These are phyloP conservation scores for Rhombomys opimus DNA, from an alignment of 2,113 vertebrate genomes.

Conservation along the genomic window DNA sequence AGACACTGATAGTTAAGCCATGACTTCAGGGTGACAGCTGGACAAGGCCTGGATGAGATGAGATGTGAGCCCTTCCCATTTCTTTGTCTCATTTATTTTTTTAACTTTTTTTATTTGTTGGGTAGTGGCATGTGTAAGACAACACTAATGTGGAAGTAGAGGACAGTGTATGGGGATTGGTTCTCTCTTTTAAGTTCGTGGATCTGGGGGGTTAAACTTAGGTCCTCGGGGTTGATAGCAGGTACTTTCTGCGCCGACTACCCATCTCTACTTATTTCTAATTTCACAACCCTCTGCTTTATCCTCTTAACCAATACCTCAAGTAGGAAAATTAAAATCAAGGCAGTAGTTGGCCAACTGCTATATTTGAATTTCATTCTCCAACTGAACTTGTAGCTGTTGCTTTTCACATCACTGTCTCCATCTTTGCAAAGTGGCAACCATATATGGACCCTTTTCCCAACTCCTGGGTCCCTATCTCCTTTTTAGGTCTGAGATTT, in stretches of 20 bases:
- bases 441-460: neutral
- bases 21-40: neutral
- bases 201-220: neutral
- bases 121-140: neutral
- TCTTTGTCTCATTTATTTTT: neutral
- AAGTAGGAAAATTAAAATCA: neutral
- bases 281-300: neutral
- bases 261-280: neutral
- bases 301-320: neutral
- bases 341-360: neutral
- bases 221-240: neutral
- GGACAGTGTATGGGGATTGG: no score
- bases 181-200: neutral
- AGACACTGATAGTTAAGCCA: neutral
- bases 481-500: neutral
- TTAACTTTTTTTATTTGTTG: no score
- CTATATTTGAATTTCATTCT: neutral
- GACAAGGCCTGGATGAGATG: neutral
- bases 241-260: no score
- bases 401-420: neutral
- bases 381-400: neutral
- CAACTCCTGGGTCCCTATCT: neutral
- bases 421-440: neutral
- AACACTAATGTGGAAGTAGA: neutral
- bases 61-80: rapidly evolving